Evolutionary conservation across 2,113 vertebrate species (phyloP), one percentile per base, ranked within the genome.

Genomic region (Gadus macrocephalus): DNA sequence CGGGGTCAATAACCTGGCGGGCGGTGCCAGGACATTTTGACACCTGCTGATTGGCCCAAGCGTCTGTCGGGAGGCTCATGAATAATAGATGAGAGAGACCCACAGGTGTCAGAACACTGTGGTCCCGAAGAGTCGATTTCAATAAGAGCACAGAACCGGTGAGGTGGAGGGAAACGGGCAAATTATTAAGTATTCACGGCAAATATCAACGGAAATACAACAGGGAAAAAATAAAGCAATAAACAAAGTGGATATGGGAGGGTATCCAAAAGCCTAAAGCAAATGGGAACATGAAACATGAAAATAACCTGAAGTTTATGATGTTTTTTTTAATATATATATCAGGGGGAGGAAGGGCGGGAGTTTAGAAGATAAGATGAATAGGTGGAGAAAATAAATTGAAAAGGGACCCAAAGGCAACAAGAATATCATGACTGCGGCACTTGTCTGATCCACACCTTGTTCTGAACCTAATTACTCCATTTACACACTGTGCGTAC

Each of bases 1-100:
- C 27, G 60, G 64, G 77, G 58, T 4, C 28, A 53, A 64, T 25
- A 68, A 67, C 69, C 69, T 76, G 78, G 49, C 55, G 55, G 53
- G 35, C 38, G 55, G 75, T 62, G 62, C 67, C 65, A 77, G 70
- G 72, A 78, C 77, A 31, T 75, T 75, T 78, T 80, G 81, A 80
- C 75, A 81, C 3, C 53, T 16, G 78, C 73, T 70, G 74, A 80
- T 55, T 81, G 62, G 82, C 42, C 73, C 17, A 19, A 12, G 19
- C 1, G 11, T 4, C 62, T 63, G 62, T 53, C 69, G 64, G 76
- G 22, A 35, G 3, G 2, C 75, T 78, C 62, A 73, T 53, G 38
- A 62, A 83, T 68, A 62, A 9, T 25, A 20, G 56, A 68, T 0
- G 60, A 0, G n/a, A n/a, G 60, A 0, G 15, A 64, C 28, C 73